phyloP scores from a whole-genome alignment of 2,797 vertebrate genomes.

The Cottoperca gobio region DNA sequence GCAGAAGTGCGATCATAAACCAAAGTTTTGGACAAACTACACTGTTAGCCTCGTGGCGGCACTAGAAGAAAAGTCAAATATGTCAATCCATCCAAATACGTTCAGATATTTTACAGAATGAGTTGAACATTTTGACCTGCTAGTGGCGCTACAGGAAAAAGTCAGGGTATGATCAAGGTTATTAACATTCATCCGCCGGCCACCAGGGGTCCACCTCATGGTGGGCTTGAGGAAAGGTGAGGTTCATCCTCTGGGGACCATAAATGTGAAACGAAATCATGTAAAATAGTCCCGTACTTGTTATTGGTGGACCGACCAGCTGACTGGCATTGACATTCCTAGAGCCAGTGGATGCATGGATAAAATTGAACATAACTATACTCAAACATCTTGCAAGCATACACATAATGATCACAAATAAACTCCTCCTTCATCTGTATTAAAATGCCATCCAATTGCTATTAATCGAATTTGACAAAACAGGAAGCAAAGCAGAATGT shows the following conservation, averaged over 20 bases:
- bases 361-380: neutral
- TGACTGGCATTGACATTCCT: neutral
- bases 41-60: neutral
- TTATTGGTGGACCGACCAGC: neutral
- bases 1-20: neutral
- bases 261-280: neutral
- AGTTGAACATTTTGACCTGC: neutral
- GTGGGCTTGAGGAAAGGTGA: neutral
- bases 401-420: constrained; percentile 17
- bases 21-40: too few relatives aligned
- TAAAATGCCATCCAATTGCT: neutral
- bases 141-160: neutral
- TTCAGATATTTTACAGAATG: neutral
- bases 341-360: neutral
- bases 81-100: neutral
- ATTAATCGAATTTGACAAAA: constrained; percentile 14
- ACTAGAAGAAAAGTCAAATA: neutral
- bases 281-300: neutral
- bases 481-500: constrained; percentile 36
- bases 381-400: neutral
- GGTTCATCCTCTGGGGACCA: neutral
- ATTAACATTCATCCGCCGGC: neutral
- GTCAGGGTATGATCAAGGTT: neutral
- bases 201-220: neutral
- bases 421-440: constrained; percentile 2